Base-by-base conservation (phyloP, 2,113 vertebrate species). In the Gambusia affinis region DNA sequence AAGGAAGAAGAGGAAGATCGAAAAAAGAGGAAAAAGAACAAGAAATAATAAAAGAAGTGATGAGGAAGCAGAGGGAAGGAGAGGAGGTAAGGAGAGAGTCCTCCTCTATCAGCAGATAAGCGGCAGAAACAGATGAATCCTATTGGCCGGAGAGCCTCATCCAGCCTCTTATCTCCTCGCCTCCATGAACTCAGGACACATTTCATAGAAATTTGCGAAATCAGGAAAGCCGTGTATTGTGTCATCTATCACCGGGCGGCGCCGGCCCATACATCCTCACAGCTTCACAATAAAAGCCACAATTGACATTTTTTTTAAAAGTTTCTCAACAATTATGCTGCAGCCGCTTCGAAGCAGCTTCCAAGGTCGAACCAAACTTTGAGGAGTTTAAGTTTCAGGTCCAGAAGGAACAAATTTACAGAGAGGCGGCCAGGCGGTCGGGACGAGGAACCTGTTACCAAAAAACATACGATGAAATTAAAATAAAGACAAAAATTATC, bases 171-270 rank as follows among this genome's bases (percentile, higher is more conserved):
- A 94, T 93, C 92, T 86, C 70, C 66, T 71, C 78, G 85, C 73
- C 81, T 91, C 87, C 86, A 28, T 87, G 64, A 86, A 79, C 88
- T 87, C 85, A 14, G 69, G 80, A 87, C 91, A 91, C 87, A 91
- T 91, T 92, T 92, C 87, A 92, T 85, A 89, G 82, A 92, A 91
- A 93, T 91, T 89, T 92, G 88, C 83, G 88, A 90, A 92, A 90
- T 90, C 89, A 91, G 88, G 87, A 88, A 87, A 90, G 81, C 67
- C 1, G 68, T 0, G 64, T 85, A 73, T 87, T 76, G 51, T 73
- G 80, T 73, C 79, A 90, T 89, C 86, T 47, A 88, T 91, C 88
- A 87, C 74, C 2, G 22, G 3, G 68, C n/a, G 79, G 62, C 70
- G 82, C 91, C 88, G 91, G 79, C 67, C 62, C 79, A 84, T 89